Evolutionary conservation across 2,113 vertebrate genomes (phyloP), one percentile per base, ranked within the genome.

Genomic region (Pelodiscus sinensis): DNA sequence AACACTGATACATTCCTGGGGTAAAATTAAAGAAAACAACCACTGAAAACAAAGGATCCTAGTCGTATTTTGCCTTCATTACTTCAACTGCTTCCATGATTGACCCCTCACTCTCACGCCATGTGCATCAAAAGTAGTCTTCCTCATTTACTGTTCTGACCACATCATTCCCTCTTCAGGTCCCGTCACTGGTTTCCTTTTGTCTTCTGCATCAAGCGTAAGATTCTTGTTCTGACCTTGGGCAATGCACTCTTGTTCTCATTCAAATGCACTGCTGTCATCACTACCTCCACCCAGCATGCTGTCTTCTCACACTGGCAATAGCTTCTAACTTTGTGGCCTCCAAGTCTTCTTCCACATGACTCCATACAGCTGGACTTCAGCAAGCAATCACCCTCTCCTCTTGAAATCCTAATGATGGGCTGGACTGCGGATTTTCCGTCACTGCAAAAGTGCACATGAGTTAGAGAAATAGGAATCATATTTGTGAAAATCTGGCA

Each of bases 361-460:
- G 22, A 60, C 58, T 6, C 80, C 51, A 87, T 1, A n/a, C 31
- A 5, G 3, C 21, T 3, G 88, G 89, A 95, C 11, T 35, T 7
- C 0, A 0, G 6, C 79, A 10, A 11, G 13, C 89, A 83, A 89
- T 77, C 31, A 57, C 3, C 24, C 81, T 62, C 50, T 86, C n/a
- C 19, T 91, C 75, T 75, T 86, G 12, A 85, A 3, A 85, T 12
- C 24, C 6, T 51, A 35, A 21, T 79, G 71, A 27, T 24, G 35
- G 27, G 13, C 50, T 55, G 54, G 31, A 15, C 38, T 88, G 56
- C 21, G 83, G 19, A 19, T 81, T 85, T 27, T 50, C 24, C 78
- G 54, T 68, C 9, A 3, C 24, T 88, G 5, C 31, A 62, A 22
- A 51, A 4, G 56, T 58, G 44, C 0, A 0, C 19, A 87, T 31